These are phyloP conservation scores for Danio aesculapii DNA, from an alignment of 2,797 vertebrate species.

Conservation along the genomic window DNA sequence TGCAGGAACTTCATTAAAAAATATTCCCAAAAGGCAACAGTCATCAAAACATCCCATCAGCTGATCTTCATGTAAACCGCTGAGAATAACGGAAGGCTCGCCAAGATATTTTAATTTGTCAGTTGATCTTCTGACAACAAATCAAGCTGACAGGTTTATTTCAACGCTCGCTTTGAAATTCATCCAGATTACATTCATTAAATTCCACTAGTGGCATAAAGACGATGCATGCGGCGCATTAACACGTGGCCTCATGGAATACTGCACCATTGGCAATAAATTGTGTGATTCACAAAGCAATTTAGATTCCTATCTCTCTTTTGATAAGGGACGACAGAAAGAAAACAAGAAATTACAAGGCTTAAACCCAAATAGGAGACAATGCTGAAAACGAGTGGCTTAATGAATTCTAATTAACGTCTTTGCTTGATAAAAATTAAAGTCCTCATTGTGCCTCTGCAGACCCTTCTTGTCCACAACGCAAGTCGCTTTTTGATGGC, in stretches of 20 bases:
- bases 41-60: slow-evolving; percentile 14
- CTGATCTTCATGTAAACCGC: not conserved
- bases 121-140: slow-evolving; percentile 25
- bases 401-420: slow-evolving; percentile 31
- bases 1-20: slow-evolving; percentile 25
- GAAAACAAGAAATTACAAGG: slow-evolving; percentile 20
- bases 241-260: slow-evolving; percentile 60
- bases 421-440: slow-evolving; percentile 2
- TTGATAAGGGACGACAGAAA: slow-evolving; percentile 41
- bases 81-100: slow-evolving; percentile 7
- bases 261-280: slow-evolving; percentile 59
- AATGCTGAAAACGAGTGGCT: not conserved
- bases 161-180: not conserved
- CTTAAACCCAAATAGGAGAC: slow-evolving; percentile 6
- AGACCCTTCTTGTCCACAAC: slow-evolving; percentile 24
- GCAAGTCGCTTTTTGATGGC: slow-evolving; percentile 69
- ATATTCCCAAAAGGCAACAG: slow-evolving; percentile 2
- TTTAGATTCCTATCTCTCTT: slow-evolving; percentile 67
- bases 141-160: slow-evolving; percentile 38
- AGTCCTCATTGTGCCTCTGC: not conserved
- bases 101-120: slow-evolving; percentile 11
- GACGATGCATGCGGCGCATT: slow-evolving; percentile 59
- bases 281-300: slow-evolving; percentile 56
- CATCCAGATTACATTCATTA: slow-evolving; percentile 43
- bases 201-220: slow-evolving; percentile 61